Conservation (phyloP, 2,888 invertebrate species). For the Arctia plantaginis region DNA sequence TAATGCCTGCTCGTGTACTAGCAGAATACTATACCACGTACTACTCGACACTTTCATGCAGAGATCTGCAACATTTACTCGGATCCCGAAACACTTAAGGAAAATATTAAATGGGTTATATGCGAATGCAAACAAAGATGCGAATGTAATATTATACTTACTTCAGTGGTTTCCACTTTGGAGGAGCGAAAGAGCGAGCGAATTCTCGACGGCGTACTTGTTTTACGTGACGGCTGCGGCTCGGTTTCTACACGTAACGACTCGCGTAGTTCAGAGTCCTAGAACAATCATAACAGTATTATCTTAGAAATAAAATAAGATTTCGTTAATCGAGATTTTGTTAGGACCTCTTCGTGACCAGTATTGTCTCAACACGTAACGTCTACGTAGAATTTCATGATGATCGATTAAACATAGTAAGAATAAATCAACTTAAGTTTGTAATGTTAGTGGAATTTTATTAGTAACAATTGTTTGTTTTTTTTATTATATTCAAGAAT, state of each 20-base stretch:
- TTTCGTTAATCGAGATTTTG: neutral
- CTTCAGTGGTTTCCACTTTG: constrained; percentile 80
- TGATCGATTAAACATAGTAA: too few species aligned
- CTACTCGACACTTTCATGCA: too few species aligned
- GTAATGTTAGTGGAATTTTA: too few species aligned
- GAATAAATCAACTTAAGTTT: too few species aligned
- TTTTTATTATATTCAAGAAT: too few species aligned
- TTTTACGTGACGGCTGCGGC: constrained; percentile 78
- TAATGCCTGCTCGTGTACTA: too few species aligned
- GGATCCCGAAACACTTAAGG: neutral
- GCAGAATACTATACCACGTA: too few species aligned
- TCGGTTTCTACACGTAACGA: constrained; percentile 85
- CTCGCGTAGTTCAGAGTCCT: constrained; percentile 86
- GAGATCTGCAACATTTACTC: too few species aligned
- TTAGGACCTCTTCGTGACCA: too few species aligned
- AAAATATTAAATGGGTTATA: neutral
- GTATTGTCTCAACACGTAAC: too few species aligned
- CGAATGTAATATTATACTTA: constrained; percentile 47
- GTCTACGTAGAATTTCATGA: too few species aligned
- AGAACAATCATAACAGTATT: constrained; percentile 44
- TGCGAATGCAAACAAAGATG: neutral
- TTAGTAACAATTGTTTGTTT: too few species aligned
- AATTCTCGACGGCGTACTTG: constrained; percentile 88
- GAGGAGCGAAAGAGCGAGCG: constrained; percentile 86
- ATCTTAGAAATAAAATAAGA: neutral